Evolutionary conservation across 2,888 invertebrate genomes (phyloP), one percentile per base, ranked within the genome.

Genomic region (Drepana falcataria): DNA sequence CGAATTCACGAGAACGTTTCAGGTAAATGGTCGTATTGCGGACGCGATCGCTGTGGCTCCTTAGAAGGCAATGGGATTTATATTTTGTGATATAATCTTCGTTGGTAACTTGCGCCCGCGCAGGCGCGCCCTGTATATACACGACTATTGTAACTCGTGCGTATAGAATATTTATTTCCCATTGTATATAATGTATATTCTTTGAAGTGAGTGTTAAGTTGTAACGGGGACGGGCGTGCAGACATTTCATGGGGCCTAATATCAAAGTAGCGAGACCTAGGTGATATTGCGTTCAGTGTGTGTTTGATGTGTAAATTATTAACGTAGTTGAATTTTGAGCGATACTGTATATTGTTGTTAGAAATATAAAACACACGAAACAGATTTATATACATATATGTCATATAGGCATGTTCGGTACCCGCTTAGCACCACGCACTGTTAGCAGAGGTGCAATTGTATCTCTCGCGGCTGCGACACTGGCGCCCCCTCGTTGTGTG

Each of bases 151-250:
- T 73, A 81, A 70, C 75, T 83, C 86, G 83, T 85, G 82, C 79
- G 76, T 82, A 79, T 82, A 81, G 71, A 73, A 73, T 87, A 89
- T 89, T 87, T 89, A 87, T 89, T 88, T 87, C 85, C 81, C 83
- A 81, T 85, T 89, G 90, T 90, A 90, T 87, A 90, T 89, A 90
- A 85, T 87, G 87, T 87, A 81, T 83, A 85, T 84, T 85, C 71
- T 67, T 53, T 62, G 56, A 52, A 55, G 58, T 61, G 54, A 6
- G 35, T 49, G 55, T 55, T 55, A 52, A 51, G 69, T 53, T 61
- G 58, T 64, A 60, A 68, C 65, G 71, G 66, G 72, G 64, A 51
- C 56, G 71, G 72, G 74, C 68, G 74, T 64, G 59, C 63, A 61
- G 59, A 48, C n/a, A 48, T 52, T 49, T 51, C 35, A 41, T 57